Conservation (phyloP, 2,888 invertebrate species). For the Hypomecis punctinalis region DNA sequence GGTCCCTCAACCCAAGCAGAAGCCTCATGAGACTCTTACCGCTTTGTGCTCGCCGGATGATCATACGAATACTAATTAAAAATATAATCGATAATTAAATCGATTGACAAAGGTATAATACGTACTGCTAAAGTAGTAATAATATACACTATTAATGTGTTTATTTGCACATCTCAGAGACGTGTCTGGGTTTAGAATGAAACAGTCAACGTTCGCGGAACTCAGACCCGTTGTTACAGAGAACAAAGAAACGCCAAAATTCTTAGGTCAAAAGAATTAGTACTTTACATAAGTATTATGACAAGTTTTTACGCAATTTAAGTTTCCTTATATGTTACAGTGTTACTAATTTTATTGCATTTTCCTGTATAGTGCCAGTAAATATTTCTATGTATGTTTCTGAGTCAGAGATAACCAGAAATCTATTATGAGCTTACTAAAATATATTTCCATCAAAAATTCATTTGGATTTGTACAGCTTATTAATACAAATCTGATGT, state of each 20-base stretch:
- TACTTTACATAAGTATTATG: neutral
- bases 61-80: slow-evolving; percentile 33
- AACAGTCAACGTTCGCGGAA: neutral
- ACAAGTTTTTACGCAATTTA: neutral
- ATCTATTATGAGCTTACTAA: too few relatives aligned
- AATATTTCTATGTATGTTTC: neutral
- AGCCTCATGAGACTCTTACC: slow-evolving; percentile 40
- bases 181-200: slow-evolving; percentile 15
- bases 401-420: too few relatives aligned
- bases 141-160: slow-evolving; percentile 21
- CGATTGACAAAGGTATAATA: slow-evolving; percentile 23
- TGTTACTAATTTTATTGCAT: neutral
- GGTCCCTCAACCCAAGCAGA: slow-evolving; percentile 43
- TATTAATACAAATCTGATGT: too few relatives aligned
- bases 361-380: neutral
- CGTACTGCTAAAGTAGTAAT: slow-evolving; percentile 20
- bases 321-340: slow-evolving; percentile 3
- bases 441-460: too few relatives aligned
- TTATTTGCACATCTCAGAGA: slow-evolving; percentile 25
- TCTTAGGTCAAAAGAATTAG: neutral
- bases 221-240: neutral
- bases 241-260: slow-evolving; percentile 10
- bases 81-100: slow-evolving; percentile 34
- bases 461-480: too few relatives aligned
- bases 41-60: slow-evolving; percentile 36